Evolutionary conservation across 2,113 vertebrate species (phyloP).

Genomic region (Corythaixoides concolor): DNA sequence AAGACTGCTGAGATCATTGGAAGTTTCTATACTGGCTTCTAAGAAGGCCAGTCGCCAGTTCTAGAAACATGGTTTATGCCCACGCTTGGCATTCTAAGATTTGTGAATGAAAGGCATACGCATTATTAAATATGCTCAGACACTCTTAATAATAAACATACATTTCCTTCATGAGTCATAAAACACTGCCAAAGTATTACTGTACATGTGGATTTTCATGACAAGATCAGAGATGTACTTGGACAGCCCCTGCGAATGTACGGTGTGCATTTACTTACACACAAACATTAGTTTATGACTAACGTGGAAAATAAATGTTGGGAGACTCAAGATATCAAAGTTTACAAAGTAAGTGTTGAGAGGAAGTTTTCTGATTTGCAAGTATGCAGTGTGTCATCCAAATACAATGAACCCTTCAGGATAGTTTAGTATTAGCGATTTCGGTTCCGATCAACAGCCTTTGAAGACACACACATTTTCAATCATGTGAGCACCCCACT

Average conservation of each 20-base stretch:
- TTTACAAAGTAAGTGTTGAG: not conserved
- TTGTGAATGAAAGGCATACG: not conserved
- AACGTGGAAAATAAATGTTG: not conserved
- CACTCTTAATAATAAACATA: not conserved
- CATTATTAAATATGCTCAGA: not conserved
- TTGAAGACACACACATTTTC: not conserved
- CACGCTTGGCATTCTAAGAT: not conserved
- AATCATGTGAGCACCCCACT: not conserved
- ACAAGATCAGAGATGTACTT: not conserved
- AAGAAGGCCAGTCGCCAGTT: not conserved
- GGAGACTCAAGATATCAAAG: not conserved
- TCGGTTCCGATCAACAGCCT: not conserved
- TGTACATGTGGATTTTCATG: not conserved
- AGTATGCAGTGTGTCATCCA: not conserved
- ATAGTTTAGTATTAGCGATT: not conserved
- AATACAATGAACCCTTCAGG: not conserved
- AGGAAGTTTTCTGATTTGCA: not conserved
- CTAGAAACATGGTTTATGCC: not conserved
- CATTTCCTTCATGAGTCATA: not conserved
- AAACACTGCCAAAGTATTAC: not conserved
- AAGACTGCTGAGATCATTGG: not conserved
- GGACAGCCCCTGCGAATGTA: not conserved
- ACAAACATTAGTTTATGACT: not conserved
- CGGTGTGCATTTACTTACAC: accelerated
- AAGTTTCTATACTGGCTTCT: not conserved